phyloP scores from a whole-genome alignment of 2,113 vertebrate genomes.

The Brachyistius frenatus region DNA sequence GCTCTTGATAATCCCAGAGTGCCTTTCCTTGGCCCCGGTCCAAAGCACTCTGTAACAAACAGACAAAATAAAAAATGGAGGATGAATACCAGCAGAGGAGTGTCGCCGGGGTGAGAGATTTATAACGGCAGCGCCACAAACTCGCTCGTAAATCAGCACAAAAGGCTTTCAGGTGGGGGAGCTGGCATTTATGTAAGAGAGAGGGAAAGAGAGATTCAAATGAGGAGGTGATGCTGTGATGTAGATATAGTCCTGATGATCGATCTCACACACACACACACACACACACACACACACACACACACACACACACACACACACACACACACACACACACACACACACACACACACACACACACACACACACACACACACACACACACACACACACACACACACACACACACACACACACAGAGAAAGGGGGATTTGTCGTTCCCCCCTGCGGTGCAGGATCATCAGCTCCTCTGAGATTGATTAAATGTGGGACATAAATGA shows the following conservation, averaged over 20 bases:
- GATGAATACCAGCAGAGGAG: slow-evolving; percentile 90
- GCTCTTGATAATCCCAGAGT: slow-evolving; percentile 85
- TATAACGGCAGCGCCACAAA: slow-evolving; percentile 88
- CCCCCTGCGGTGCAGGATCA: background rate
- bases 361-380: background rate
- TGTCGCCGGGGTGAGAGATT: slow-evolving; percentile 90
- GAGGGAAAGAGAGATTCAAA: slow-evolving; percentile 33
- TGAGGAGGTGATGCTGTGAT: slow-evolving; percentile 29
- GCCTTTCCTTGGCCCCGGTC: slow-evolving; percentile 89
- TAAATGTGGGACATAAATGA: background rate
- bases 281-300: background rate
- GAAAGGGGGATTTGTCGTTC: background rate
- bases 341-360: background rate
- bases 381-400: background rate
- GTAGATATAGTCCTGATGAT: slow-evolving; percentile 14
- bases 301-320: too few species aligned
- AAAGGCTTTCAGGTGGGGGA: slow-evolving; percentile 83
- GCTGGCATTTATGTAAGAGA: slow-evolving; percentile 81
- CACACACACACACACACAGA: background rate
- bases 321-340: background rate
- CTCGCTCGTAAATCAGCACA: slow-evolving; percentile 88
- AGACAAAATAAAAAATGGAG: slow-evolving; percentile 87
- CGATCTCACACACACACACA: background rate
- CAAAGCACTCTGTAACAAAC: slow-evolving; percentile 86
- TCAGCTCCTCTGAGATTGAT: background rate